Conservation (phyloP, 2,888 invertebrate genomes). For the Campoplex nolae region DNA sequence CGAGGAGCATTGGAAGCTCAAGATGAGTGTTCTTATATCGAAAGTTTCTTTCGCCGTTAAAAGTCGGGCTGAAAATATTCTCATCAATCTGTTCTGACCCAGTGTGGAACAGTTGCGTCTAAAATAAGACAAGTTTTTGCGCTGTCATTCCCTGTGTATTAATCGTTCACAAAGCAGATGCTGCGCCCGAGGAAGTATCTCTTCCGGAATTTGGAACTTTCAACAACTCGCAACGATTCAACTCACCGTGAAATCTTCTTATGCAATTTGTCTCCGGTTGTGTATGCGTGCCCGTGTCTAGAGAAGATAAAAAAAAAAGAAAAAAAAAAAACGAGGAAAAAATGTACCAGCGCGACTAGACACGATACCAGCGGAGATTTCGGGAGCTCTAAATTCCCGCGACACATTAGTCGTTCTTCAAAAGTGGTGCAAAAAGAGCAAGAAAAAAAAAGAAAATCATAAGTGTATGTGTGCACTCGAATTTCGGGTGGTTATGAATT, state of each 20-base stretch:
- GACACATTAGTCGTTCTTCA: constrained; percentile 22
- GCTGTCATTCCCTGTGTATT: neutral
- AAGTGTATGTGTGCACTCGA: constrained; percentile 18
- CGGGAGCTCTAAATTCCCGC: neutral
- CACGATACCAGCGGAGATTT: neutral
- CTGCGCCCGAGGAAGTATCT: neutral
- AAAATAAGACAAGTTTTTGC: constrained; percentile 8
- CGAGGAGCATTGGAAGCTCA: neutral
- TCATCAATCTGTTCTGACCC: constrained; percentile 12
- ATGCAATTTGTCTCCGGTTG: neutral
- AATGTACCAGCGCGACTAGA: neutral
- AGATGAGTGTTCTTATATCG: constrained; percentile 19
- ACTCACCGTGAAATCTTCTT: constrained; percentile 6
- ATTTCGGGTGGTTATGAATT: constrained; percentile 56
- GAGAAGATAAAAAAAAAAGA: neutral
- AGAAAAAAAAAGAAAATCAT: neutral
- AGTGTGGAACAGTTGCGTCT: constrained; percentile 24
- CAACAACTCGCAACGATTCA: neutral
- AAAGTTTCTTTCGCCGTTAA: neutral
- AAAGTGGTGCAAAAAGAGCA: constrained; percentile 19
- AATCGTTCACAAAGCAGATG: constrained; percentile 17
- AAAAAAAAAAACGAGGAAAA: neutral
- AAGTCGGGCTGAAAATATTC: neutral
- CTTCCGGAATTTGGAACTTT: constrained; percentile 18
- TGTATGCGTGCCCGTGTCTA: neutral